Evolutionary conservation across 1,140 invertebrate species (phyloP).

Genomic region (Cheumatopsyche charites): DNA sequence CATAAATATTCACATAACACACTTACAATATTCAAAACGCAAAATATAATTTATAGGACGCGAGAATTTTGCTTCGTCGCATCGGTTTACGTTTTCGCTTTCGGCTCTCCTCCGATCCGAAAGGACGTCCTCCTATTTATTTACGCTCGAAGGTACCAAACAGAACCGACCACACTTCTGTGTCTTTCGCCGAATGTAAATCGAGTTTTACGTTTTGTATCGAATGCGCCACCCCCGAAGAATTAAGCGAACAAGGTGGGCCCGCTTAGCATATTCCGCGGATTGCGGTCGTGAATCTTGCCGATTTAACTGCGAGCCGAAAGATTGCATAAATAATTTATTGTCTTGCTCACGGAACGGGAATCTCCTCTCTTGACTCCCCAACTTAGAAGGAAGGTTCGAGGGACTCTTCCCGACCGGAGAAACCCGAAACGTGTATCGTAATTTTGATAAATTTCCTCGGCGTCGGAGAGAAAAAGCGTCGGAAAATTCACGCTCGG

Average conservation of each 20-base stretch:
- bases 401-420: neutral
- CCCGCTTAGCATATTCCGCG: conserved; percentile 46
- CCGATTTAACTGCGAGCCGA: conserved; percentile 31
- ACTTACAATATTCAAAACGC: neutral
- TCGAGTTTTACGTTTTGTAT: conserved; percentile 49
- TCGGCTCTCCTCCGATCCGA: neutral
- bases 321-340: conserved; percentile 49
- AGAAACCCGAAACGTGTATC: conserved; percentile 4
- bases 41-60: conserved; percentile 22
- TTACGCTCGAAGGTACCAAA: conserved; percentile 30
- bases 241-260: conserved; percentile 47
- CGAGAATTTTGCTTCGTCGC: conserved; percentile 10
- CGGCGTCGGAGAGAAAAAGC: neutral
- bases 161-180: conserved; percentile 1
- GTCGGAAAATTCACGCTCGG: conserved; percentile 1
- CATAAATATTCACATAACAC: neutral
- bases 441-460: conserved; percentile 29
- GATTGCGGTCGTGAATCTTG: conserved; percentile 42
- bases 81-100: conserved; percentile 12
- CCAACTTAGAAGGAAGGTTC: neutral
- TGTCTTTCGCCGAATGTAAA: conserved; percentile 48
- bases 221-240: conserved; percentile 43
- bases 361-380: neutral
- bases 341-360: conserved; percentile 35
- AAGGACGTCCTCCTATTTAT: conserved; percentile 33